These are phyloP conservation scores for Drosophila vallismaia DNA, from an alignment of 2,888 invertebrate species.

Conservation along the genomic window DNA sequence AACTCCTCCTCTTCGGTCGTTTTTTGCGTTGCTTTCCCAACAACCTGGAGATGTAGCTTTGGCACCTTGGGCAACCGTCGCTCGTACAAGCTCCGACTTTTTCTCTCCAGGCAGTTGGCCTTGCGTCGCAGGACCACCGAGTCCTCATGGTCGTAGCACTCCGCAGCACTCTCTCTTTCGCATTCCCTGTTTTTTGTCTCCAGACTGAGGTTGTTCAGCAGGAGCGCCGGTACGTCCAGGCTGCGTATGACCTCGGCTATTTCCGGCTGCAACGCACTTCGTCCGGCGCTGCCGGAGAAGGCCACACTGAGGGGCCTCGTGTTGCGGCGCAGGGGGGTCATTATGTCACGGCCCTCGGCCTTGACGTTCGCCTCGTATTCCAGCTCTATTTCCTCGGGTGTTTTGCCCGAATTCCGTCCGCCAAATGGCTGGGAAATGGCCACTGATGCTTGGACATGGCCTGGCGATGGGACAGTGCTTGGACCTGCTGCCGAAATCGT, in stretches of 20 bases:
- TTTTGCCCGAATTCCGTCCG: conserved; percentile 59
- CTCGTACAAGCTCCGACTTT: conserved; percentile 69
- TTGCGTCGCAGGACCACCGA: conserved; percentile 65
- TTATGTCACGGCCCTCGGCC: conserved; percentile 84
- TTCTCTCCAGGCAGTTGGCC: conserved; percentile 42
- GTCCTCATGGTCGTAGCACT: conserved; percentile 42
- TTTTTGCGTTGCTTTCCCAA: conserved; percentile 5
- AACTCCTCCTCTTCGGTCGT: conserved; percentile 54
- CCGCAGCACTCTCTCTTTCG: conserved; percentile 16
- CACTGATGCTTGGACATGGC: conserved; percentile 13
- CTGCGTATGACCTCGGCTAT: conserved; percentile 80
- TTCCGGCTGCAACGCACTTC: conserved; percentile 74
- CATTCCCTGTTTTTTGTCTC: conserved; percentile 66
- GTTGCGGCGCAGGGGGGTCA: conserved; percentile 75
- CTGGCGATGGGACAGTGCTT: conserved; percentile 15
- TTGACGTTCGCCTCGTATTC: conserved; percentile 80
- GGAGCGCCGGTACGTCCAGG: conserved; percentile 76
- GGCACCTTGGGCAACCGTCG: conserved; percentile 76
- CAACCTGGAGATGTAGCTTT: conserved; percentile 75
- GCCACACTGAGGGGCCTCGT: conserved; percentile 58
- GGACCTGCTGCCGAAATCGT: conserved; percentile 31
- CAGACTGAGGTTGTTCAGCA: conserved; percentile 76
- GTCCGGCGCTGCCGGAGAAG: conserved; percentile 50
- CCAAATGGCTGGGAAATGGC: conserved; percentile 35
- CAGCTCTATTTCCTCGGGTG: conserved; percentile 81